phyloP scores from a whole-genome alignment of 1,140 invertebrate species.

The Pogonomyrmex californicus region DNA sequence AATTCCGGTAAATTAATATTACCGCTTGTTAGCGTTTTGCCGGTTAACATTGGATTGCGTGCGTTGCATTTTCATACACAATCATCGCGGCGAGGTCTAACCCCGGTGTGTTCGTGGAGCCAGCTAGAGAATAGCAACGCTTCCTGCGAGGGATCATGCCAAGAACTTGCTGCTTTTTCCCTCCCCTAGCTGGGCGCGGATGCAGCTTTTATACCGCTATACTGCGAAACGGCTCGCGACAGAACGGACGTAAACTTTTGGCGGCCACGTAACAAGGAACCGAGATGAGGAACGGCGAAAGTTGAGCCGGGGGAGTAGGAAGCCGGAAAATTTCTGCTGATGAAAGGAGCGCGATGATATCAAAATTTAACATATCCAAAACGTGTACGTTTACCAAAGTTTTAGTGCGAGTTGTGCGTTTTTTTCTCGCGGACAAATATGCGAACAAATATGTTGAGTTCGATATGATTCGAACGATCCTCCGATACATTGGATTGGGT shows the following conservation, averaged over 20 bases:
- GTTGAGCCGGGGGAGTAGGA: slow-evolving; percentile 79
- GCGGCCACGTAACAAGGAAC: slow-evolving; percentile 78
- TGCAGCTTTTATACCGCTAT: slow-evolving; percentile 62
- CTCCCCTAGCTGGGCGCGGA: not conserved
- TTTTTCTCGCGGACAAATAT: too few species aligned
- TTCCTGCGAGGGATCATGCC: slow-evolving; percentile 35
- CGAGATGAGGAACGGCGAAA: slow-evolving; percentile 82
- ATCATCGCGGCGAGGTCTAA: slow-evolving; percentile 15
- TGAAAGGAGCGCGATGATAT: slow-evolving; percentile 63
- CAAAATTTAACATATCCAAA: slow-evolving; percentile 43
- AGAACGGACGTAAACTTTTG: slow-evolving; percentile 77
- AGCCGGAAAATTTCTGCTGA: slow-evolving; percentile 82
- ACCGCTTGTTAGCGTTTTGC: slow-evolving; percentile 13
- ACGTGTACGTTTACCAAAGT: not conserved
- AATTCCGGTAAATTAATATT: not conserved
- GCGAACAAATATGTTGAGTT: not conserved
- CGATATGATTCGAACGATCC: not conserved
- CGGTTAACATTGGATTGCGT: not conserved
- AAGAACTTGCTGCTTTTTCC: slow-evolving; percentile 61
- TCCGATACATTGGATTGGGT: slow-evolving; percentile 18
- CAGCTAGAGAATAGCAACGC: slow-evolving; percentile 48
- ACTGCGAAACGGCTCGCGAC: slow-evolving; percentile 55
- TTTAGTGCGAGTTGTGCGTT: not conserved
- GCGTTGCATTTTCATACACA: slow-evolving; percentile 1
- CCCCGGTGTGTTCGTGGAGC: slow-evolving; percentile 4